These are phyloP conservation scores for Digitonthophagus gazella DNA, from an alignment of 2,888 invertebrate genomes.

Conservation along the genomic window DNA sequence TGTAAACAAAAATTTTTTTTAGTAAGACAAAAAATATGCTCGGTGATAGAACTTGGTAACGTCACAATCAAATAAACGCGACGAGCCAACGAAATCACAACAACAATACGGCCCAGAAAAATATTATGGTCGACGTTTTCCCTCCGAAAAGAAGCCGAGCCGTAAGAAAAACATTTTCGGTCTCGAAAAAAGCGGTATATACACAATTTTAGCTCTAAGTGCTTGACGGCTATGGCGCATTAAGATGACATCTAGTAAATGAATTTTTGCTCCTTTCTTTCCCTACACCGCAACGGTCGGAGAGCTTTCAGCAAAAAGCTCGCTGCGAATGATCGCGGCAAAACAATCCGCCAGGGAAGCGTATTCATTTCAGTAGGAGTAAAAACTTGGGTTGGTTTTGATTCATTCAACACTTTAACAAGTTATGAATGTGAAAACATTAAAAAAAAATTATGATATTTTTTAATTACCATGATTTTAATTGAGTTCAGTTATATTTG, in stretches of 20 bases:
- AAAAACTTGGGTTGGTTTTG: not conserved
- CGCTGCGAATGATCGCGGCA: not conserved
- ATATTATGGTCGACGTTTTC: not conserved
- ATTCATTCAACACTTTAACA: not conserved
- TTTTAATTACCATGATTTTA: too few relatives aligned
- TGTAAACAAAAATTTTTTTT: too few relatives aligned
- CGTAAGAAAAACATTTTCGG: not conserved
- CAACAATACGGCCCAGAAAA: not conserved
- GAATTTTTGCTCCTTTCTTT: not conserved
- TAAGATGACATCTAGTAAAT: not conserved
- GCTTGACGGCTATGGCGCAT: not conserved
- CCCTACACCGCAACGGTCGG: not conserved
- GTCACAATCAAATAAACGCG: not conserved
- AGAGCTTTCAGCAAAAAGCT: not conserved
- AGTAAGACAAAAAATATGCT: too few relatives aligned
- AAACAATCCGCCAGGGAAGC: not conserved
- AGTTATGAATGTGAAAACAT: too few relatives aligned
- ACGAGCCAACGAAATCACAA: not conserved
- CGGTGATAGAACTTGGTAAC: too few relatives aligned
- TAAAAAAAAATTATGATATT: not conserved
- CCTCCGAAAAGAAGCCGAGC: not conserved
- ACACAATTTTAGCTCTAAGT: not conserved
- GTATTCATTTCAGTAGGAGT: not conserved
- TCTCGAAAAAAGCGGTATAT: not conserved
- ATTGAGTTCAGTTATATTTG: too few relatives aligned